Percentiles rank a stretch among this genome's conserved stretches.
These are phyloP conservation scores for Microchrysa polita DNA, from an alignment of 2,888 invertebrate species.

Conservation along the genomic window DNA sequence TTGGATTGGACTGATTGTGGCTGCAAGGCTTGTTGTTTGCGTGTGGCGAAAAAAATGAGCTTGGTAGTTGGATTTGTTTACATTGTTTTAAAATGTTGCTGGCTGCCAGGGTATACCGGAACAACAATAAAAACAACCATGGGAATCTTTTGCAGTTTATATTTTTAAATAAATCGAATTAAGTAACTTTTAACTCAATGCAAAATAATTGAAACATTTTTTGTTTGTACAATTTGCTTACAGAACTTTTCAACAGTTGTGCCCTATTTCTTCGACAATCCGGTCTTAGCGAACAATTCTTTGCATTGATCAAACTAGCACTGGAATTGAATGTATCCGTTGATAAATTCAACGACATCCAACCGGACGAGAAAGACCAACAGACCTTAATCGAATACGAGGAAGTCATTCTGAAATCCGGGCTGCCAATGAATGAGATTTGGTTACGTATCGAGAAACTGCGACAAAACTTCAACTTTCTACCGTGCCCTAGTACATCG, in stretches of 20 bases:
- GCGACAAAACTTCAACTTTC: conserved; percentile 77
- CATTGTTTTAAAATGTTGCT: no score
- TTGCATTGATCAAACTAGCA: conserved; percentile 75
- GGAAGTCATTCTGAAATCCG: conserved; percentile 70
- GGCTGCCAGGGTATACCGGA: no score
- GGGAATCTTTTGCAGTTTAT: no score
- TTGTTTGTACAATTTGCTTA: no score
- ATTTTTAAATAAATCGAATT: no score
- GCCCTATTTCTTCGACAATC: conserved; percentile 73
- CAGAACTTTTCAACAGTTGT: conserved; percentile 66
- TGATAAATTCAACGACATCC: conserved; percentile 59
- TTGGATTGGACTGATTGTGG: neutral
- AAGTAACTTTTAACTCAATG: no score
- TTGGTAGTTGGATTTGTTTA: no score
- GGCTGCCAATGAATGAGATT: conserved; percentile 76
- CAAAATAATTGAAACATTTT: no score
- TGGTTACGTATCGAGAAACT: conserved; percentile 81
- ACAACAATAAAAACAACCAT: no score
- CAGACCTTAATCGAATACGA: conserved; percentile 68
- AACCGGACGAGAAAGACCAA: conserved; percentile 57
- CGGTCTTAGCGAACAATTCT: conserved; percentile 79
- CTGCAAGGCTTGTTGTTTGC: no score
- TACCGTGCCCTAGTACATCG: conserved; percentile 67
- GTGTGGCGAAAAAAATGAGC: no score
- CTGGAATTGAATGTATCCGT: conserved; percentile 72